Base-by-base conservation (phyloP, 2,888 invertebrate genomes). In the Archips xylosteana region DNA sequence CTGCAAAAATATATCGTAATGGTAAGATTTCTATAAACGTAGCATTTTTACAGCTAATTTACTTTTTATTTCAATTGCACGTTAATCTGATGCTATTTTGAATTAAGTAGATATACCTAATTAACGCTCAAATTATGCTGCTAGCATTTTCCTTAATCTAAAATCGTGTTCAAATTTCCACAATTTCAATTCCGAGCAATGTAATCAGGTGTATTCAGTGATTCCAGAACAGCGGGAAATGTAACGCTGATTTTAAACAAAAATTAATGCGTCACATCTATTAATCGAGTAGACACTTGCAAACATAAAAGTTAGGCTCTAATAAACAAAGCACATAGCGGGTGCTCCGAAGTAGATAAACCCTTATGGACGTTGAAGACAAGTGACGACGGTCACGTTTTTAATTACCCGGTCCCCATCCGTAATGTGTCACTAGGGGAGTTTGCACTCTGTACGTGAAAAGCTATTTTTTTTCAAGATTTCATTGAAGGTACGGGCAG, bases 361-460 rank as follows among this genome's bases (percentile, higher is more conserved):
- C 90, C 92, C 88, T 89, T 89, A 88, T 85, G 87, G 87, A 86
- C 81, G 80, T 78, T 80, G 87, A 80, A 86, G 92, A 92, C 92
- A 92, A 91, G 87, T 94, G 93, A 94, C 91, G 92, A 93, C 92
- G 94, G 93, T 94, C 92, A 91, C 91, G 92, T 92, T 93, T 94
- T 94, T 94, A 94, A 94, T 94, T 93, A 94, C 92, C 87, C 85
- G 80, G 81, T 86, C 79, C 87, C 91, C 89, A 89, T 92, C 89
- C 87, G 90, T 91, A 88, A 89, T 89, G 88, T 86, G 90, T 89
- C 89, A 87, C 86, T 82, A 81, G 83, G 80, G 84, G 85, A 82
- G 82, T 85, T 84, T 79, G 80, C 78, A 81, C 80, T 82, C 82
- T 82, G 82, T 85, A 85, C 84, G 85, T 83, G 75, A 62, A 78